Base-by-base conservation (phyloP, 2,113 vertebrate species). In the Stegastes partitus region DNA sequence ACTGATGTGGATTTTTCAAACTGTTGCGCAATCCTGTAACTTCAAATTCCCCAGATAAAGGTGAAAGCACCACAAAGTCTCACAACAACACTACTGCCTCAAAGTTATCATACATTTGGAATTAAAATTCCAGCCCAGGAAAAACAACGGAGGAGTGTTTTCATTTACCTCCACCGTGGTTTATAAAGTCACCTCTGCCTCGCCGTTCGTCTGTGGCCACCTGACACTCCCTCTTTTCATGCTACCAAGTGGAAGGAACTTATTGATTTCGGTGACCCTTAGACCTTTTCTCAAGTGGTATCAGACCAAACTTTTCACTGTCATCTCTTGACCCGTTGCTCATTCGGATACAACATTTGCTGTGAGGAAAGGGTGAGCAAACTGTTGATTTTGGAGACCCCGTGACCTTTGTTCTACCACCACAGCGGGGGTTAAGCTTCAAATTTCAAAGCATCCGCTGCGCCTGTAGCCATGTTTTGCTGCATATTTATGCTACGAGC, bases 231-330 rank as follows among this genome's bases (percentile, higher is more conserved):
- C 9, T 72, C 2, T 31, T 3, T 54, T 47, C 19, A 23, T 51
- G 71, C 12, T 31, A 68, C 55, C 28, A 34, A 69, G 53, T 74
- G 21, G 25, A 56, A 19, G 16, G 54, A 12, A n/a, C 10, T 1
- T 69, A 88, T 83, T 25, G 84, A 81, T 84, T 78, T 50, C 7
- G 2, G 3, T 77, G 73, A 87, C 81, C 67, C 5, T 0, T 12
- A 34, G 59, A 72, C 66, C 58, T 83, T 81, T 83, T 19, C 64
- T 70, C 9, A 37, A 56, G 53, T 10, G 0, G 6, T 50, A 22
- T 26, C 47, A 51, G 53, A 12, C 21, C 26, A 86, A 74, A 63
- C 23, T 45, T 75, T 31, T 49, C 34, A 6, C 23, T 64, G 56
- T 65, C 21, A 63, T 79, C 3, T 54, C 44, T 45, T 68, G 67